Evolutionary conservation across 2,113 vertebrate genomes (phyloP).

Genomic region (Turnix velox): DNA sequence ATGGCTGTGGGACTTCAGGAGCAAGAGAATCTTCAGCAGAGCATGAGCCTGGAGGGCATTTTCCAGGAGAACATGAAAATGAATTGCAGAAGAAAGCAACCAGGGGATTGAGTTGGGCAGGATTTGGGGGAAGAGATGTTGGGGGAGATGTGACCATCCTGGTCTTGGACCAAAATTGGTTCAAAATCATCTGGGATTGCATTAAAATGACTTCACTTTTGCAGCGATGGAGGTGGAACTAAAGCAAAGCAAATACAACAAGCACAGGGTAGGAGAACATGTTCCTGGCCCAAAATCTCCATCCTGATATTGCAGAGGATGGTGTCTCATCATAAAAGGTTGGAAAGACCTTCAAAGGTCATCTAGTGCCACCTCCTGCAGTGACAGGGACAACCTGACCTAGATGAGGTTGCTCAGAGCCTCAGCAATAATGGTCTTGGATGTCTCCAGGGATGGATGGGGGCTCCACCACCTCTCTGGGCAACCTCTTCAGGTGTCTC

Average conservation of each 20-base stretch:
- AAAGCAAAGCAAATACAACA: neutral
- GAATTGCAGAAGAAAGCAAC: neutral
- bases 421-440: too few species aligned
- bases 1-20: too few species aligned
- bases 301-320: neutral
- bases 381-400: too few species aligned
- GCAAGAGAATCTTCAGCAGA: neutral
- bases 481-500: too few species aligned
- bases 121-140: too few species aligned
- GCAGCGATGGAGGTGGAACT: fast-evolving
- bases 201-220: neutral
- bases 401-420: too few species aligned
- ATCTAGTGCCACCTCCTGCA: too few species aligned
- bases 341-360: too few species aligned
- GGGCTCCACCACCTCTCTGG: too few species aligned
- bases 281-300: neutral
- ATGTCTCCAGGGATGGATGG: too few species aligned
- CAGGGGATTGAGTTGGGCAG: neutral
- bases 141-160: neutral
- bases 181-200: neutral
- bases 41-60: neutral
- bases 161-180: neutral
- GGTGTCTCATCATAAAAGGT: neutral
- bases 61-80: neutral
- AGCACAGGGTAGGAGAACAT: neutral